phyloP scores from a whole-genome alignment of 1,140 invertebrate species.

The Chironomus tepperi region DNA sequence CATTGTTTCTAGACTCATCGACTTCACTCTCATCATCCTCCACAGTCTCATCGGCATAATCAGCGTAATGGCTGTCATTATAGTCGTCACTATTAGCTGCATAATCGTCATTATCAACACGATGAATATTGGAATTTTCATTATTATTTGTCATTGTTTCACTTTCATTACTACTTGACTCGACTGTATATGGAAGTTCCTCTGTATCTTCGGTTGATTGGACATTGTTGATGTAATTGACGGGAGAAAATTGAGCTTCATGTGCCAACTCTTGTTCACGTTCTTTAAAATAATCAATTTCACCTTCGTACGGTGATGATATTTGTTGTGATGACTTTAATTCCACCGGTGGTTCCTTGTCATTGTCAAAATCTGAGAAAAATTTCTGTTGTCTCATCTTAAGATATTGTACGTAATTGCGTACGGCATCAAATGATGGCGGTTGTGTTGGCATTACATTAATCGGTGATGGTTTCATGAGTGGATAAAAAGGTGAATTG shows the following conservation, averaged over 20 bases:
- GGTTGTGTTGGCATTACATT: background rate
- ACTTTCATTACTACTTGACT: background rate
- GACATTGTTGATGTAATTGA: background rate
- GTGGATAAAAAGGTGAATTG: background rate
- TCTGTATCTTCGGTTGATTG: background rate
- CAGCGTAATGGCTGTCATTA: background rate
- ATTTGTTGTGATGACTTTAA: background rate
- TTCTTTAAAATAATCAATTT: constrained; percentile 1
- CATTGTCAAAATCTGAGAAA: background rate
- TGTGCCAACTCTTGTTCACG: background rate
- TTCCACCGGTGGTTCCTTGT: background rate
- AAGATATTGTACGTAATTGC: background rate
- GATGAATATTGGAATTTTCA: no score
- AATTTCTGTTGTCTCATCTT: constrained; percentile 8
- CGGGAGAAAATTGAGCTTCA: background rate
- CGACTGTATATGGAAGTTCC: background rate
- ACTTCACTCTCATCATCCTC: background rate
- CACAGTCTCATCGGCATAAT: background rate
- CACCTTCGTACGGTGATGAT: background rate
- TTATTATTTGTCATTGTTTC: background rate
- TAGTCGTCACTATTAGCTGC: background rate
- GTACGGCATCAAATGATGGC: background rate
- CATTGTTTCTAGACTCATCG: background rate
- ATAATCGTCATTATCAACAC: no score
- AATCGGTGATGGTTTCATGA: constrained; percentile 7